Conservation (phyloP, 2,113 vertebrate genomes). For the human region DNA sequence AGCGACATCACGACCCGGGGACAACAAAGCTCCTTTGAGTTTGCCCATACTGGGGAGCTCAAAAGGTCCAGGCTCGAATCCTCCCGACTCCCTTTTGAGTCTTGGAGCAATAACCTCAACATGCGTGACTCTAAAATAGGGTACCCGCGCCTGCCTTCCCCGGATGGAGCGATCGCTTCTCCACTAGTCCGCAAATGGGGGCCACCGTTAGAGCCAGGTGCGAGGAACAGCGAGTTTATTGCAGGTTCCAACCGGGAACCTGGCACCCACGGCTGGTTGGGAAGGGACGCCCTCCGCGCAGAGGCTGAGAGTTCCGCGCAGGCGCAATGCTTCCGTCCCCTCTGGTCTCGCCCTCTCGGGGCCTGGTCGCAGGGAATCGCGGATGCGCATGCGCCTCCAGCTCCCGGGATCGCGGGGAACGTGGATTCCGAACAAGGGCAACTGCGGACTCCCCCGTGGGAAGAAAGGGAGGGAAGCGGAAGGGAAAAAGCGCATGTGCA, state of each 20-base stretch:
- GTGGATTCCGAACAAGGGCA: not conserved
- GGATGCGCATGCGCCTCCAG: not conserved
- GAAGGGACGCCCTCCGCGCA: not conserved
- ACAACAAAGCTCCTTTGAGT: not conserved
- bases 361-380: not conserved
- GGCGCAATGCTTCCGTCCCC: not conserved
- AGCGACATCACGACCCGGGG: not conserved
- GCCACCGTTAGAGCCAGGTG: not conserved
- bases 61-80: not conserved
- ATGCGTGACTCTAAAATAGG: not conserved
- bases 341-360: not conserved
- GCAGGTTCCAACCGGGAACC: constrained; percentile 32
- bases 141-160: not conserved
- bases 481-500: not conserved
- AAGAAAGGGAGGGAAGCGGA: too few species aligned
- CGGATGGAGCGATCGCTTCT: rapidly evolving
- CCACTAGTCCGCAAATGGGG: not conserved
- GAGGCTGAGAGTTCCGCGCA: not conserved
- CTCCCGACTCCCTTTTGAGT: not conserved
- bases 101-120: not conserved
- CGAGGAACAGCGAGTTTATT: constrained; percentile 77
- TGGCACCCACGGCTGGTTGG: not conserved
- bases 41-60: too few species aligned
- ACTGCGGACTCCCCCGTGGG: not conserved
- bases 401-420: not conserved